Evolutionary conservation across 2,113 vertebrate genomes (phyloP).

Genomic region (Stomatorhinus ivindoensis): DNA sequence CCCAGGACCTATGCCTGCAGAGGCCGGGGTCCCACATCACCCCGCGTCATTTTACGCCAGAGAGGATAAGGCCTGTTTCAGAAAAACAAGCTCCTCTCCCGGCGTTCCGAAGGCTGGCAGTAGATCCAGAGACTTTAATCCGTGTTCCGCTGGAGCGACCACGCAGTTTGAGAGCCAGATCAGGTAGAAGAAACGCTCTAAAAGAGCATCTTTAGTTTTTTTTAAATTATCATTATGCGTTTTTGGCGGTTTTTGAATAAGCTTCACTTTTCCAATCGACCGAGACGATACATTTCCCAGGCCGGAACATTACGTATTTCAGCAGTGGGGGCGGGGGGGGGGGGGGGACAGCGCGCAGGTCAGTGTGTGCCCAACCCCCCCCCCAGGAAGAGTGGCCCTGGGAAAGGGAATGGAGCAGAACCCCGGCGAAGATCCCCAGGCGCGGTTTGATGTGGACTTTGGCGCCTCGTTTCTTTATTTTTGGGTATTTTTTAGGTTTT

Average conservation of each 20-base stretch:
- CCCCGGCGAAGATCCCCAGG: background rate
- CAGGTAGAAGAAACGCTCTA: background rate
- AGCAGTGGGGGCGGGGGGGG: background rate
- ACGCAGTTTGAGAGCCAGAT: background rate
- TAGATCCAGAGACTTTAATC: background rate
- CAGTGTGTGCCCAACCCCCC: background rate
- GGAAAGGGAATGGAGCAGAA: background rate
- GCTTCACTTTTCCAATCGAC: background rate
- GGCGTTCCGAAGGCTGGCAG: background rate
- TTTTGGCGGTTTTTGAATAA: background rate
- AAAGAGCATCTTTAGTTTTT: background rate
- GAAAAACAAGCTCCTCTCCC: background rate
- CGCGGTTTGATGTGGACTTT: background rate
- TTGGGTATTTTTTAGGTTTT: background rate
- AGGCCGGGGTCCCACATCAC: background rate
- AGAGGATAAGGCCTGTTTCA: background rate
- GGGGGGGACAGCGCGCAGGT: background rate
- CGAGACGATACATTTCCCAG: background rate
- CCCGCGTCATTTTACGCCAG: background rate
- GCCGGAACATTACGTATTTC: background rate
- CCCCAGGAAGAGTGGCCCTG: background rate
- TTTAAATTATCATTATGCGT: background rate
- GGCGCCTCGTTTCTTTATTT: background rate
- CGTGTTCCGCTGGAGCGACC: background rate
- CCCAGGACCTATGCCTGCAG: background rate